Base-by-base conservation (phyloP, 2,113 vertebrate genomes). In the Burhinus bistriatus region DNA sequence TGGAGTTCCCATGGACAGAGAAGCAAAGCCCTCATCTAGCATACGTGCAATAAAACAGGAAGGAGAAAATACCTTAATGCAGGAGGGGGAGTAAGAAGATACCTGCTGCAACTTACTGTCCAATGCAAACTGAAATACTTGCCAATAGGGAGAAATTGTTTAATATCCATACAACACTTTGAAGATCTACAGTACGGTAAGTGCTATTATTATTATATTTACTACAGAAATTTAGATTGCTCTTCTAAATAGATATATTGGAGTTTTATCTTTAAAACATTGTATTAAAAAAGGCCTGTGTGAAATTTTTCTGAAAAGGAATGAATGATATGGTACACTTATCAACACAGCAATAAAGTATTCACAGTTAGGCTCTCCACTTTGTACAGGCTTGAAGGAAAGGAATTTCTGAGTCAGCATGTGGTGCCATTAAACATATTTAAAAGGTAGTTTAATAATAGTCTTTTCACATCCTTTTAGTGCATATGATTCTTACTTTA, bases 371-470 rank as follows among this genome's bases (percentile, higher is more conserved):
- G 69, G 40, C 32, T 9, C 38, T 81, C 40, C 5, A 14, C 51
- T 89, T 82, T 71, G 65, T 45, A 83, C 21, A 62, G 51, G 9
- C 42, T 62, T 76, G 52, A 64, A 81, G 76, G 61, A 90, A 95
- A 95, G 36, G 54, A 65, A 36, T 73, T 95, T 80, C 49, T 90
- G 77, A 94, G 79, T 93, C 94, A 87, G 86, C 89, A 73, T 59
- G 73, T 64, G 73, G 70, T 90, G 61, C 47, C 76, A 90, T 61
- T 95, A 95, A 94, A 87, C 58, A 61, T 65, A 57, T 87, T 95
- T 84, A 42, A 91, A 93, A 86, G 62, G 85, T 91, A 94, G 94
- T 96, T 95, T 96, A 95, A 96, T 97, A 81, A 75, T 29, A 94
- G 94, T 47, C 20, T 88, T 95, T 92, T 83, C 52, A 81, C 40